Percentiles rank a stretch among this genome's conserved stretches.
phyloP scores from a whole-genome alignment of 2,797 vertebrate species.

The Anguilla pacifica region DNA sequence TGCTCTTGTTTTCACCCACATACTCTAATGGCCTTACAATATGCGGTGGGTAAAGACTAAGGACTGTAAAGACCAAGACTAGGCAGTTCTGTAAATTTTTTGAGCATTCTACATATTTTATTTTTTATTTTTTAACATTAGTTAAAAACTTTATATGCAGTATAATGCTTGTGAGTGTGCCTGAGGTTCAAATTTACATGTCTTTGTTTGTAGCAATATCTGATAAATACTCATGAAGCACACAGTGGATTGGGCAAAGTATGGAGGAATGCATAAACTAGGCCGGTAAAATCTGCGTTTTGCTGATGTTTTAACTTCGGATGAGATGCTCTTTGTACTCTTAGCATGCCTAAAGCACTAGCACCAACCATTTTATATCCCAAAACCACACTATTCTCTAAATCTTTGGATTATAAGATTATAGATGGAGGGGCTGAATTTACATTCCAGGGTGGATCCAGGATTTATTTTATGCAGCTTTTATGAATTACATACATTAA shows the following conservation, averaged over 20 bases:
- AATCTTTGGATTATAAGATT: background rate
- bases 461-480: background rate
- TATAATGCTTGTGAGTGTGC: background rate
- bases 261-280: background rate
- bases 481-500: background rate
- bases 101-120: background rate
- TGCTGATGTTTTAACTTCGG: background rate
- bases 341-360: background rate
- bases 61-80: background rate
- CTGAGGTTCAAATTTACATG: background rate
- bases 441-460: background rate
- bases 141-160: background rate
- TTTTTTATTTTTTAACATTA: background rate
- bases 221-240: background rate
- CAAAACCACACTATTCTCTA: background rate
- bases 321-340: background rate
- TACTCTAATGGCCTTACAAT: background rate
- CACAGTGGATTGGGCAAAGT: background rate
- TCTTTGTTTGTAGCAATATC: background rate
- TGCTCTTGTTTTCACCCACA: background rate
- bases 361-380: slow-evolving; percentile 25
- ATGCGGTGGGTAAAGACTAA: background rate
- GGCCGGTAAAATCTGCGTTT: background rate
- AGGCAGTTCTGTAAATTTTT: background rate
- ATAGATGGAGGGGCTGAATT: background rate